A percentile compares a stretch with the other conserved stretches of the same genome.
Conservation (phyloP, 2,113 vertebrate species). For the Cyprinodon tularosa region DNA sequence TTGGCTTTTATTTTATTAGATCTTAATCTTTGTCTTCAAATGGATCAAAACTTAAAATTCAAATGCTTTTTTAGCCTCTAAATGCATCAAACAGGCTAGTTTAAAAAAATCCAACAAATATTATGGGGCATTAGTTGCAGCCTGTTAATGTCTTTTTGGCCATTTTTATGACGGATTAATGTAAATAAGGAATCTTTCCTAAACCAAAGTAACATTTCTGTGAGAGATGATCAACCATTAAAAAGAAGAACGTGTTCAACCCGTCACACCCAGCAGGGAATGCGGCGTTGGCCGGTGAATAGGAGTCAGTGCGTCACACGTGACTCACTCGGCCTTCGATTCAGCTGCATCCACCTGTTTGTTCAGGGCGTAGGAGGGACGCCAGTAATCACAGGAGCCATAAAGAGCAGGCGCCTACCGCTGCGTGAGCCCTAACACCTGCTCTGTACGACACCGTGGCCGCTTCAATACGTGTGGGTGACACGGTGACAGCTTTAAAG, state of each 20-base stretch:
- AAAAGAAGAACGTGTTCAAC: neutral
- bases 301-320: neutral
- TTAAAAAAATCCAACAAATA: too few relatives aligned
- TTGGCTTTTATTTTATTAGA: too few relatives aligned
- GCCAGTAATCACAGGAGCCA: neutral
- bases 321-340: constrained; percentile 12
- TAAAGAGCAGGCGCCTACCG: constrained; percentile 3
- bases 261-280: neutral
- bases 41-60: too few relatives aligned
- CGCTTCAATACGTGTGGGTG: neutral
- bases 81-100: too few relatives aligned
- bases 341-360: constrained; percentile 15
- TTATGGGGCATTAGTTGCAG: too few relatives aligned
- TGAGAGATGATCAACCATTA: neutral
- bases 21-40: too few relatives aligned
- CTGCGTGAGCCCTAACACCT: neutral
- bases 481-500: neutral
- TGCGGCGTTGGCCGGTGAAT: neutral
- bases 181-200: too few relatives aligned
- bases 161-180: neutral
- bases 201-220: neutral
- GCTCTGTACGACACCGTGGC: neutral
- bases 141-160: too few relatives aligned
- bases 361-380: neutral
- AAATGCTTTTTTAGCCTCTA: too few relatives aligned